Percentiles rank a stretch among this genome's conserved stretches.
These are phyloP conservation scores for Scyliorhinus canicula DNA, from an alignment of 2,797 vertebrate species.

Conservation along the genomic window DNA sequence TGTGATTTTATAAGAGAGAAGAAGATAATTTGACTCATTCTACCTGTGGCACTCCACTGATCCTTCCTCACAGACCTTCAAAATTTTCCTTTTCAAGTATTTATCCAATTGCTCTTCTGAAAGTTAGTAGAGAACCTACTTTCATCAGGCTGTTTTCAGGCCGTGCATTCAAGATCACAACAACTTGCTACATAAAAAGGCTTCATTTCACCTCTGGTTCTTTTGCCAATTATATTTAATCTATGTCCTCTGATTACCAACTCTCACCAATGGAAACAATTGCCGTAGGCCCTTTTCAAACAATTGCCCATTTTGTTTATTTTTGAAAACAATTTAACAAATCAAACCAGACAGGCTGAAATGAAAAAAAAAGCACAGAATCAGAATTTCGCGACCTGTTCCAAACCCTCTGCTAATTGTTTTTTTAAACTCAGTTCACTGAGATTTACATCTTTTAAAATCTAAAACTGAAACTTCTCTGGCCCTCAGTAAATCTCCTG, in stretches of 20 bases:
- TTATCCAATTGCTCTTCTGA: neutral
- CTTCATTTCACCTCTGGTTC: neutral
- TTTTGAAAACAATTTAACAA: neutral
- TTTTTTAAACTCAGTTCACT: neutral
- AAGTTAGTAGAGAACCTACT: neutral
- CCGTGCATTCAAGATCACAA: neutral
- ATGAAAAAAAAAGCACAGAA: neutral
- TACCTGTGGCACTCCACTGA: neutral
- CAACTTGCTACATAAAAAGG: neutral
- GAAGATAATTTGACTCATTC: neutral
- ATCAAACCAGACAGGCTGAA: neutral
- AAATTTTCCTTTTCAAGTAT: neutral
- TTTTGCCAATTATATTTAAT: neutral
- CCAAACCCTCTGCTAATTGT: neutral
- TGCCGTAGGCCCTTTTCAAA: neutral
- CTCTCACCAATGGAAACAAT: neutral
- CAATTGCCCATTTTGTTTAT: neutral
- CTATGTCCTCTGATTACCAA: neutral
- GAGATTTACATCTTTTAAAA: neutral
- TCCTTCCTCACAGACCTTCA: neutral
- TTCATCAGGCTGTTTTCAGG: neutral
- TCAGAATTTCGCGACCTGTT: neutral
- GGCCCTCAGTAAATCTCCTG: neutral
- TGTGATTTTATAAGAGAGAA: neutral
- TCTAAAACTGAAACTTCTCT: neutral